phyloP scores from a whole-genome alignment of 1,140 invertebrate species.

The Pseudomyrmex concolor region DNA sequence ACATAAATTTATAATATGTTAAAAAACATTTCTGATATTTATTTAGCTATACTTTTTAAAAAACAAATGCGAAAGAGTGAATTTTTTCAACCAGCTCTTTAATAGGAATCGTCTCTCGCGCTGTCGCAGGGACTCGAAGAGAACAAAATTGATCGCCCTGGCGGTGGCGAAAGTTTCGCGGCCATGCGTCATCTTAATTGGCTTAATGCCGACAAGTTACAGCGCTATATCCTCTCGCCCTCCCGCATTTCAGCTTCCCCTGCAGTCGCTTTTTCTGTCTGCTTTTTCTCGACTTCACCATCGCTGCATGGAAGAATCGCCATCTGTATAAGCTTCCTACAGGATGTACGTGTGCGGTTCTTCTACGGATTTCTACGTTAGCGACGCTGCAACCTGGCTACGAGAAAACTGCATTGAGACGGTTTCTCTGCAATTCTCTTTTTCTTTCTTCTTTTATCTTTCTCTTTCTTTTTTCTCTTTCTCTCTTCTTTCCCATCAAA shows the following conservation, averaged over 20 bases:
- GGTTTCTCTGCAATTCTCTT: background rate
- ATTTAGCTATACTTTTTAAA: background rate
- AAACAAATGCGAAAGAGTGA: background rate
- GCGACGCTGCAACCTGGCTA: constrained; percentile 8
- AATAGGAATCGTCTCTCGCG: constrained; percentile 8
- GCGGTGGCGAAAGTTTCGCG: constrained; percentile 75
- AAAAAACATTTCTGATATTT: background rate
- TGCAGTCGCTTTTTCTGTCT: background rate
- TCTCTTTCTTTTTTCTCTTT: background rate
- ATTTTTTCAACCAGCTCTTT: background rate
- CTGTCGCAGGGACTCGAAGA: background rate
- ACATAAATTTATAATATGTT: no score
- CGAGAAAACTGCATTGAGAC: constrained; percentile 25
- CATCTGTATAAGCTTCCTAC: constrained; percentile 58
- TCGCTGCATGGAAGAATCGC: constrained; percentile 39
- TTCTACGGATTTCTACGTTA: constrained; percentile 22
- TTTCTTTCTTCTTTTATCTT: background rate
- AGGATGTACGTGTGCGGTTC: constrained; percentile 40
- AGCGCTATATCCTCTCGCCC: constrained; percentile 56
- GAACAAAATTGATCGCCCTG: constrained; percentile 76
- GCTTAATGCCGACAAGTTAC: constrained; percentile 82
- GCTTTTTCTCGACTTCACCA: constrained; percentile 10
- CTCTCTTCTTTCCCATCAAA: constrained; percentile 6
- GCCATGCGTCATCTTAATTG: constrained; percentile 82
- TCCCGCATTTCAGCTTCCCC: background rate